A percentile compares a stretch with the other conserved stretches of the same genome.
These are phyloP conservation scores for Azemiops feae DNA, from an alignment of 2,113 vertebrate genomes.

Conservation along the genomic window DNA sequence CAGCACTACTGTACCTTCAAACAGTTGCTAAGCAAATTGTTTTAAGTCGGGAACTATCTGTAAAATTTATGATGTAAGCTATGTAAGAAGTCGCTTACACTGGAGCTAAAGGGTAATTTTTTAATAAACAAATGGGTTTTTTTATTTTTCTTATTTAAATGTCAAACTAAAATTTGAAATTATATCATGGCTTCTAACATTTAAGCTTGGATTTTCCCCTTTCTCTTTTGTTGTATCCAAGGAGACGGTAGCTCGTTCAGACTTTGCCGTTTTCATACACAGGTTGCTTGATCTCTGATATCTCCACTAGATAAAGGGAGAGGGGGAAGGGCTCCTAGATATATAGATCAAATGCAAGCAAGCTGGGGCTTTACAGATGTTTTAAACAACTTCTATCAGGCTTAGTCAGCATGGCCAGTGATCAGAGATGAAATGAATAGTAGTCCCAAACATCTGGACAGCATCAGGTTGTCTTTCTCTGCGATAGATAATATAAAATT, in stretches of 20 bases:
- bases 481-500: not conserved
- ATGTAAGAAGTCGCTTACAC: constrained; percentile 12
- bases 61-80: constrained; percentile 34
- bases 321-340: not conserved
- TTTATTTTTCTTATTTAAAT: not conserved
- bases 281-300: not conserved
- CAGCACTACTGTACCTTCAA: too few species aligned
- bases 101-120: not conserved
- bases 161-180: constrained; percentile 3
- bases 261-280: not conserved
- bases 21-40: too few species aligned
- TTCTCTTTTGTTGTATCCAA: not conserved
- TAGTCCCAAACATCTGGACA: not conserved
- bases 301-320: not conserved
- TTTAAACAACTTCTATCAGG: not conserved
- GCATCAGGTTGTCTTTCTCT: not conserved
- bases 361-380: not conserved
- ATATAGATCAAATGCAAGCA: not conserved
- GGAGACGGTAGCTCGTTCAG: not conserved
- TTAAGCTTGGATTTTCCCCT: not conserved
- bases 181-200: not conserved
- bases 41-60: too few species aligned
- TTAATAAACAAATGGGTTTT: not conserved
- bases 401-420: not conserved
- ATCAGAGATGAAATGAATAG: not conserved